phyloP scores from a whole-genome alignment of 2,113 vertebrate species.

The Paraplagusia blochii region DNA sequence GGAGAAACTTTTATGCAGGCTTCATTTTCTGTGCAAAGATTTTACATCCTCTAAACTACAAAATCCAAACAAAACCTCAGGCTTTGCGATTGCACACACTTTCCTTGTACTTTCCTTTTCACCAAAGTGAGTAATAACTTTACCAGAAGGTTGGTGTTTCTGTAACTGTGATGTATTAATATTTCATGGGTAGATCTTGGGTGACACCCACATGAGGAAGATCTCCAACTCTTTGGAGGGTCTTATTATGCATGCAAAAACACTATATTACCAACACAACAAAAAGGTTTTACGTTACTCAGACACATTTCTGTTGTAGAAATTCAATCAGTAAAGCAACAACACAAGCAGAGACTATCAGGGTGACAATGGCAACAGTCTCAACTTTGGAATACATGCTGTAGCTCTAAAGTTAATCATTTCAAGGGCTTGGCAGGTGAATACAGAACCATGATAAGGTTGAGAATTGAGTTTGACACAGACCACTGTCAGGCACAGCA shows the following conservation, averaged over 20 bases:
- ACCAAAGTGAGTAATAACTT: slow-evolving; percentile 48
- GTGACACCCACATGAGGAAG: slow-evolving; percentile 36
- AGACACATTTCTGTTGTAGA: slow-evolving; percentile 5
- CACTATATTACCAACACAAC: slow-evolving; percentile 21
- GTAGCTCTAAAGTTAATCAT: neutral
- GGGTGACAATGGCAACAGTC: neutral
- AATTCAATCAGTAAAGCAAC: neutral
- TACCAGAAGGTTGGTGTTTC: slow-evolving; percentile 45
- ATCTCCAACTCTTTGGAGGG: slow-evolving; percentile 33
- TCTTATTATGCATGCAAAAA: slow-evolving; percentile 2
- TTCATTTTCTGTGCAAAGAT: slow-evolving; percentile 21
- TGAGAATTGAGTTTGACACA: neutral
- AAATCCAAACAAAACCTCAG: slow-evolving; percentile 21
- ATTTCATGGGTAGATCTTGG: slow-evolving; percentile 60
- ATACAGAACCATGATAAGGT: neutral
- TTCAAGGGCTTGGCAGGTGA: neutral
- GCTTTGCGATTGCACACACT: slow-evolving; percentile 16
- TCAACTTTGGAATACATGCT: slow-evolving; percentile 2
- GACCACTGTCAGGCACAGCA: neutral
- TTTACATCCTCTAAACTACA: slow-evolving; percentile 8
- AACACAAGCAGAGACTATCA: neutral
- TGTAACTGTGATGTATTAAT: slow-evolving; percentile 54
- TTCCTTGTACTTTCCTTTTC: slow-evolving; percentile 8
- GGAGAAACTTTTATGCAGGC: slow-evolving; percentile 29
- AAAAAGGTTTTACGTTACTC: neutral